Evolutionary conservation across 2,797 vertebrate genomes (phyloP), one percentile per base, ranked within the genome.

Genomic region (Chromobotia macracanthus): DNA sequence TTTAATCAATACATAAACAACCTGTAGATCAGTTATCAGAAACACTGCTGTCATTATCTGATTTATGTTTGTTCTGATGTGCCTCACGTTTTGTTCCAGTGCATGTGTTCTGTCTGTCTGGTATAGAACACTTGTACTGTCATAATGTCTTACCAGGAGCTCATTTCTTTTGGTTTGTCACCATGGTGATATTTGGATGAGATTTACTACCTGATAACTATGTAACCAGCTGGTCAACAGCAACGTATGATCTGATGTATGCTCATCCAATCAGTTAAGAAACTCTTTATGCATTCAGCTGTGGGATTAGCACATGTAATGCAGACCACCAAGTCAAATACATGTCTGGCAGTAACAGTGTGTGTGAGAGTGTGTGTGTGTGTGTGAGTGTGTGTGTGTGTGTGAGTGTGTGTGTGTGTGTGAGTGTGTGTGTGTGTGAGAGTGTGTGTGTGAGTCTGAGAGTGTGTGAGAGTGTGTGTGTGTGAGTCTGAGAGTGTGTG

Each of bases 271-370:
- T 64, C 72, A 64, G 67, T 60, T 77, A 63, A 63, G 35, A 77
- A 80, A 79, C 25, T 74, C 44, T 66, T 75, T 76, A 76, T 38
- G 66, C 48, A 41, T 46, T 28, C 23, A 19, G 55, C 44, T 56
- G 2, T 19, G 18, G 73, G 65, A 75, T 75, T 70, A 64, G n/a
- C 48, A 65, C 55, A 58, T 56, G 60, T 72, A 81, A 70, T 64
- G 72, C 56, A 10, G 51, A 60, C 66, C 68, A 25, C 38, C 11
- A 71, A 74, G 60, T 80, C n/a, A 35, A 35, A 80, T 72, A 60
- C 35, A 38, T 38, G 35, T 0, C 6, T 38, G 35, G 6, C 35
- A 38, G 5, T 3, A 5, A 38, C 5, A 5, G 35, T 38, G 35
- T 38, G 35, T 6, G 35, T 31, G 31, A n/a, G n/a, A n/a, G n/a